These are phyloP conservation scores for Pollicipes pollicipes DNA, from an alignment of 1,140 invertebrate species.

Conservation along the genomic window DNA sequence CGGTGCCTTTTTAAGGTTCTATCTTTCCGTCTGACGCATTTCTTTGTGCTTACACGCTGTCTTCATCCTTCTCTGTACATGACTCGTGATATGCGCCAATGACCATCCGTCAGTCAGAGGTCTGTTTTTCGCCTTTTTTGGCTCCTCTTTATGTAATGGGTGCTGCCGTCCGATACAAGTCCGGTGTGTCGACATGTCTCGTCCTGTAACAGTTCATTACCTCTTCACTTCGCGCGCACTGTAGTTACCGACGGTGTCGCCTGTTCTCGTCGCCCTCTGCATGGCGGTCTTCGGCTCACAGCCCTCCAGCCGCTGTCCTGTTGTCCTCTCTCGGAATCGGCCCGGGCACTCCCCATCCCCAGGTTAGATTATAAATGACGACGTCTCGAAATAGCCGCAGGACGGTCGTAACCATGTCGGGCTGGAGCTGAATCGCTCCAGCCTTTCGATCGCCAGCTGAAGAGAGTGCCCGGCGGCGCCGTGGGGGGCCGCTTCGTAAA, in stretches of 20 bases:
- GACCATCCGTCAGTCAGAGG: not conserved
- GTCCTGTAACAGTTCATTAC: no score
- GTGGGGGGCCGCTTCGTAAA: not conserved
- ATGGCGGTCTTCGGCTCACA: no score
- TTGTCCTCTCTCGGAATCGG: no score
- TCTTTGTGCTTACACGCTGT: not conserved
- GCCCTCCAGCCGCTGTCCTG: no score
- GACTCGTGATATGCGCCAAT: no score
- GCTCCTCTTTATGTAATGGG: not conserved
- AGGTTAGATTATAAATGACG: not conserved
- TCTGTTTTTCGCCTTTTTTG: not conserved
- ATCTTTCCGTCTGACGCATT: not conserved
- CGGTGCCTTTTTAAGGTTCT: not conserved
- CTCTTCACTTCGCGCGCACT: no score
- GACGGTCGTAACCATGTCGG: not conserved
- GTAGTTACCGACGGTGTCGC: no score
- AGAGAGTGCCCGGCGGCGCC: not conserved
- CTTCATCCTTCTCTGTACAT: no score
- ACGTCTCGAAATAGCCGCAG: not conserved
- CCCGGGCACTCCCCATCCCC: no score
- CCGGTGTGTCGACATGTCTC: no score
- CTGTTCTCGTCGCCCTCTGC: no score
- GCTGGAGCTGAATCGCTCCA: not conserved
- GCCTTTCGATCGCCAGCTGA: not conserved
- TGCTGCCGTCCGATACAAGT: no score